These are phyloP conservation scores for Procavia capensis DNA, from an alignment of 2,113 vertebrate species.

Conservation along the genomic window DNA sequence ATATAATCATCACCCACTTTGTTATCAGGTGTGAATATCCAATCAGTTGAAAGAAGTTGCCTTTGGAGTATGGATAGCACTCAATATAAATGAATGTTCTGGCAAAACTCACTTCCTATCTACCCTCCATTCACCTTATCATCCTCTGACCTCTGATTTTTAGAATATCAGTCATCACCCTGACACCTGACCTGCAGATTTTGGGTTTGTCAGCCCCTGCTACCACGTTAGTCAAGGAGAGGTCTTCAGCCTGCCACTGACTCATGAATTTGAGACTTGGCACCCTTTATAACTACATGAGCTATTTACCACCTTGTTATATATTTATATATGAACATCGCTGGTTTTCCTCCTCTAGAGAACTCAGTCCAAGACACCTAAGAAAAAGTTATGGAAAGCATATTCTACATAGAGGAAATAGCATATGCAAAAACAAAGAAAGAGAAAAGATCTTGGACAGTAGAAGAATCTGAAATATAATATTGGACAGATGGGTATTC, in stretches of 20 bases:
- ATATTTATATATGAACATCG: background rate
- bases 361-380: too few relatives aligned
- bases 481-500: background rate
- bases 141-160: background rate
- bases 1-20: background rate
- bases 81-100: background rate
- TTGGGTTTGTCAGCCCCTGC: background rate
- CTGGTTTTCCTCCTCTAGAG: background rate
- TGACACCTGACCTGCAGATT: background rate
- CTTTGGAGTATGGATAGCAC: background rate
- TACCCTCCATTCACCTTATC: background rate
- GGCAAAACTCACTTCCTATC: background rate
- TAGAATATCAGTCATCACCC: background rate
- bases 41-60: background rate
- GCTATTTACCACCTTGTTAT: background rate
- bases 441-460: background rate
- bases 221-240: background rate
- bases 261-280: background rate
- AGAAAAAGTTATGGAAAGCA: background rate
- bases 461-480: constrained; percentile 21
- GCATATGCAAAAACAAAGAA: background rate
- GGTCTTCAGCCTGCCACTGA: background rate
- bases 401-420: background rate
- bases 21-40: background rate
- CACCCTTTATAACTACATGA: background rate